A percentile compares a stretch with the other conserved stretches of the same genome.
phyloP scores from a whole-genome alignment of 2,113 vertebrate species.

The Quiscalus mexicanus region DNA sequence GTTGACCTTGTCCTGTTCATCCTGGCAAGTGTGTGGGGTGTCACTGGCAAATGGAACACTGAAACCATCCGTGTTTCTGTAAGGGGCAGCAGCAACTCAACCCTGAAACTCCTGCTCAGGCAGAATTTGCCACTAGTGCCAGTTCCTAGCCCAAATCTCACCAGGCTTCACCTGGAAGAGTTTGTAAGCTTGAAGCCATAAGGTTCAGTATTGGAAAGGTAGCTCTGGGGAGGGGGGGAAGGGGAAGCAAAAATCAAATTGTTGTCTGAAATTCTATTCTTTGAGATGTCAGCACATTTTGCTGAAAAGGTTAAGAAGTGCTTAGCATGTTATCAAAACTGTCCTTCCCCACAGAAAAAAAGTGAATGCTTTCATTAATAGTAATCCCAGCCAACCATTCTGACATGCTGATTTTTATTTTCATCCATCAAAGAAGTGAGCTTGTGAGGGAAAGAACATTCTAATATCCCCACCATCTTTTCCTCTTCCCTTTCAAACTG shows the following conservation, averaged over 20 bases:
- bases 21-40: neutral
- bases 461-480: neutral
- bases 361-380: neutral
- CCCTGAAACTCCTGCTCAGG: fast-evolving
- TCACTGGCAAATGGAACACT: neutral
- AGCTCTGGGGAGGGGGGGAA: fast-evolving
- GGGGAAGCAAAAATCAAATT: neutral
- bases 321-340: neutral
- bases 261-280: neutral
- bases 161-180: neutral
- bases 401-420: conserved; percentile 17
- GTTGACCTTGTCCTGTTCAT: neutral
- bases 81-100: neutral
- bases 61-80: neutral
- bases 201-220: neutral
- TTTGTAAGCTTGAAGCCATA: neutral
- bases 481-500: neutral
- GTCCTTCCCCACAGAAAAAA: neutral
- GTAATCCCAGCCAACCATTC: neutral
- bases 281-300: neutral
- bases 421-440: neutral
- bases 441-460: neutral
- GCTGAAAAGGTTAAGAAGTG: neutral
- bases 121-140: neutral
- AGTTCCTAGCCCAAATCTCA: neutral